Conservation (phyloP, 2,888 invertebrate species). For the Apamea sordens region DNA sequence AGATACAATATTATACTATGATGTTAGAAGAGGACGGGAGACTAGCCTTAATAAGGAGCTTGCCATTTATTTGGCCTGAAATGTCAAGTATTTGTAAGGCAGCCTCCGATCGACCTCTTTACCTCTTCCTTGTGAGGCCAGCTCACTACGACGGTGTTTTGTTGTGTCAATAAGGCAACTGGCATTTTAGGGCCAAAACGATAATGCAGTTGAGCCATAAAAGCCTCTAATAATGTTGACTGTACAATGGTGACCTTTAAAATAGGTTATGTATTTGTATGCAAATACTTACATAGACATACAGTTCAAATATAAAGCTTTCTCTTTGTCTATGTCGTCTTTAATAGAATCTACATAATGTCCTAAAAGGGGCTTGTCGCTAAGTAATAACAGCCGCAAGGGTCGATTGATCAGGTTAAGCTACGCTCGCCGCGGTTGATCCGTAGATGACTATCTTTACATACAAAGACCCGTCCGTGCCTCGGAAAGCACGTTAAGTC, state of each 20-base stretch:
- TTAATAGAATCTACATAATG: not conserved
- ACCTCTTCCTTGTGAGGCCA: constrained; percentile 38
- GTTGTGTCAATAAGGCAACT: constrained; percentile 9
- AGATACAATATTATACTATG: constrained; percentile 13
- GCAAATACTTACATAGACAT: not conserved
- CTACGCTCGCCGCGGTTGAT: not conserved
- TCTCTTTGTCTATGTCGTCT: not conserved
- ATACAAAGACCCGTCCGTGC: not conserved
- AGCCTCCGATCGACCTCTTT: constrained; percentile 43
- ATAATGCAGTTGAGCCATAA: constrained; percentile 3
- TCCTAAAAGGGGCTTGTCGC: too few relatives aligned
- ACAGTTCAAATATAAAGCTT: not conserved
- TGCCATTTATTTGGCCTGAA: constrained; percentile 54
- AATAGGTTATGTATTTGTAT: not conserved
- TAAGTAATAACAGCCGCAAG: not conserved
- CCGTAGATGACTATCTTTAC: not conserved
- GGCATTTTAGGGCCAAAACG: constrained; percentile 12
- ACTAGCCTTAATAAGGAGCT: constrained; percentile 37
- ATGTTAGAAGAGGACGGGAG: constrained; percentile 40
- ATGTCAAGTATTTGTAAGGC: constrained; percentile 54
- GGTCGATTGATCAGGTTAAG: too few relatives aligned
- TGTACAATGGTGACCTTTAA: not conserved
- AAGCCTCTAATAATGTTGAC: not conserved
- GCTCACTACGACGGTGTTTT: not conserved
- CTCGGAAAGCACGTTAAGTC: not conserved